Evolutionary conservation across 2,797 vertebrate genomes (phyloP).

Genomic region (Hyperoplus lanceolatus): DNA sequence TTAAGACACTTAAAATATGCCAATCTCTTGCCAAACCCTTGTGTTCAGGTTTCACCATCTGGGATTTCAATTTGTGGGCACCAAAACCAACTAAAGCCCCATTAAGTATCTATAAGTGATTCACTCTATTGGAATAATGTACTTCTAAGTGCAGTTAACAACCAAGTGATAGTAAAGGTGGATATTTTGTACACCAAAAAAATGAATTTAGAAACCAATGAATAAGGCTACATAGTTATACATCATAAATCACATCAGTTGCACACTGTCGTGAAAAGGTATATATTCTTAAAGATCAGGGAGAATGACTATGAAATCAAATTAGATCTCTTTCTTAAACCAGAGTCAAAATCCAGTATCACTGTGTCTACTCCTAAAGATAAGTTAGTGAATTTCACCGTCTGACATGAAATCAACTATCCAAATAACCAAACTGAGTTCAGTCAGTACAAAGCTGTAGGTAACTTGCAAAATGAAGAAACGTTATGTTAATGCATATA

Average conservation of each 20-base stretch:
- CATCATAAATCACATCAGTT: background rate
- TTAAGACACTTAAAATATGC: slow-evolving; percentile 12
- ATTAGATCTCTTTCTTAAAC: background rate
- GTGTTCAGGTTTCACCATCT: background rate
- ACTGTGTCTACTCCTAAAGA: background rate
- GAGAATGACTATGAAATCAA: slow-evolving; percentile 1
- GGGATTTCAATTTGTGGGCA: background rate
- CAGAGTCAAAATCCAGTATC: background rate
- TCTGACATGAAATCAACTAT: slow-evolving; percentile 7
- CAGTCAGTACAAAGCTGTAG: slow-evolving; percentile 14
- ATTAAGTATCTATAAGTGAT: background rate
- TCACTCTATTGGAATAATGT: background rate
- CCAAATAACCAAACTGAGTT: background rate
- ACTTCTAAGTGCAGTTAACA: background rate
- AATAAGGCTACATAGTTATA: slow-evolving; percentile 45
- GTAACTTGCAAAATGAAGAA: slow-evolving; percentile 27
- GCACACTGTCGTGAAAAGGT: slow-evolving; percentile 1
- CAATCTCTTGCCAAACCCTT: background rate
- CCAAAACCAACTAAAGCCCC: too few relatives aligned
- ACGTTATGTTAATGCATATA: background rate
- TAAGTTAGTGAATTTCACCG: background rate
- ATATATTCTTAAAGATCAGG: slow-evolving; percentile 27
- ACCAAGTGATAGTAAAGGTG: background rate
- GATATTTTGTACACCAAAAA: background rate
- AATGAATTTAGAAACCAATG: slow-evolving; percentile 4